Base-by-base conservation (phyloP, 2,888 invertebrate species). In the Tenodera sinensis region DNA sequence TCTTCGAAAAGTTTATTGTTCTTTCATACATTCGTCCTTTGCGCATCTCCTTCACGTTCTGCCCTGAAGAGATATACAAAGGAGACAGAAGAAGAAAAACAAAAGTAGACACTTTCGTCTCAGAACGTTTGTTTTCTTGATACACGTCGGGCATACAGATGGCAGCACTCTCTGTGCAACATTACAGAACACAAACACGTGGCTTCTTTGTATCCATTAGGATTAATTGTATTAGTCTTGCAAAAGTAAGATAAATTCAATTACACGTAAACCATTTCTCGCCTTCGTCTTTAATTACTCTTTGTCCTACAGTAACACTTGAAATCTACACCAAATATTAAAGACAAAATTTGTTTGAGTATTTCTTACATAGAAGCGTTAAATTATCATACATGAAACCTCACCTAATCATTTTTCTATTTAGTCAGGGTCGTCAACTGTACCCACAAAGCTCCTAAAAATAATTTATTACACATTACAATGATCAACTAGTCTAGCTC, bases 61-160 rank as follows among this genome's bases (percentile, higher is more conserved):
- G 81, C 89, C 71, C 42, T n/a, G 81, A 28, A 81, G 71, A 25
- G 54, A 54, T 54, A 54, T 15, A 54, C 54, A 54, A 54, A 54
- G 6, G 54, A 54, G 54, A 2, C 15, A 3, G 2, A 71, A 25
- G 28, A 84, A 83, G 83, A 71, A 83, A 20, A 71, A 71, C 20
- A 20, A 15, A 20, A 25, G 4, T 15, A 87, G 83, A 82, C 86
- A 25, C 86, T 89, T 83, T 42, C 71, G n/a, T 71, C 25, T 82
- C 28, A 14, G 30, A 28, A 83, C 83, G 86, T 83, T 87, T 89
- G 87, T 87, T 82, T 42, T 83, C 82, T 6, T 89, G 84, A 14
- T 84, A 84, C 89, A 87, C 81, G 89, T 83, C 87, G 84, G 34
- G 87, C 84, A 89, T 87, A 83, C 42, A 83, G 28, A 84, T 81